A percentile compares a stretch with the other conserved stretches of the same genome.
These are phyloP conservation scores for Brachionus angularis DNA, from an alignment of 1,140 invertebrate genomes.

Conservation along the genomic window DNA sequence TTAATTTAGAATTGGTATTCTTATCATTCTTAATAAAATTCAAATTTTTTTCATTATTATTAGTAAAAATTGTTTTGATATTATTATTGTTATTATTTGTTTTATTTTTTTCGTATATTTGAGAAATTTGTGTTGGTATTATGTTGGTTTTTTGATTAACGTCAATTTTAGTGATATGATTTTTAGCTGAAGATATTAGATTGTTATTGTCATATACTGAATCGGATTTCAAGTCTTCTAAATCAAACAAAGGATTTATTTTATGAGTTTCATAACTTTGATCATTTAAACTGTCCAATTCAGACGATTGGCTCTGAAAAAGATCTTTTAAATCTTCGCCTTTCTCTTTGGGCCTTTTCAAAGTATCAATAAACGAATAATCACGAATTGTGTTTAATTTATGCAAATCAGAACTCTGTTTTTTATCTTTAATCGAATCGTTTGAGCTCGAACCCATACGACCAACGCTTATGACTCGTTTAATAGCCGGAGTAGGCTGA, in stretches of 20 bases:
- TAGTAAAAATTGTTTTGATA: too few species aligned
- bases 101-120: too few species aligned
- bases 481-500: not conserved
- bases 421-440: not conserved
- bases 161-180: constrained; percentile 23
- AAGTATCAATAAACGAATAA: not conserved
- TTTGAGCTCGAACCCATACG: constrained; percentile 3
- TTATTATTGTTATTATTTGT: too few species aligned
- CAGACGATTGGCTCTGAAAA: constrained; percentile 14
- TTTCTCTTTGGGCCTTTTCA: too few species aligned
- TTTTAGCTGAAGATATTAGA: not conserved
- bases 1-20: not conserved
- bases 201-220: not conserved
- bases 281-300: not conserved
- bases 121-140: too few species aligned
- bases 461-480: constrained; percentile 16
- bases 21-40: not conserved
- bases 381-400: constrained; percentile 9
- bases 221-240: too few species aligned
- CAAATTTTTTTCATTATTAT: not conserved
- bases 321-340: not conserved
- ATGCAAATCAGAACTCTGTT: not conserved
- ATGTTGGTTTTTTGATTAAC: too few species aligned
- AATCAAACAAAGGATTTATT: constrained; percentile 31
- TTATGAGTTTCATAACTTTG: constrained; percentile 1